Evolutionary conservation across 35 echinoderm and acorn worm genomes (phyloP).

Genomic region (Ptychodera flava): DNA sequence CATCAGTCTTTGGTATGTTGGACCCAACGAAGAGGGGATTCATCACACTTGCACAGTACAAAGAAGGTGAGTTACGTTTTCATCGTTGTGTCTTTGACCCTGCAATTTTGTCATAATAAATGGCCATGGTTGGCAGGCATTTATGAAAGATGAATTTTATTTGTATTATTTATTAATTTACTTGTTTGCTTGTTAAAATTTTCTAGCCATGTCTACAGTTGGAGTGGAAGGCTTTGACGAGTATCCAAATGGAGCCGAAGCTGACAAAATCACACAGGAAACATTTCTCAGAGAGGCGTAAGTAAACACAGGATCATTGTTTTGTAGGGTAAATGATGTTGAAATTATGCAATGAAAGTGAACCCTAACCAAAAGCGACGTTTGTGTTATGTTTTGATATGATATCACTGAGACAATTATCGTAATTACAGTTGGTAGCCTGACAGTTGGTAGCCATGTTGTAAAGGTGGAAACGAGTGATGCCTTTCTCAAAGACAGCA

Average conservation of each 20-base stretch:
- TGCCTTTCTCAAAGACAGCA: too few species aligned
- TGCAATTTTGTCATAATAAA: too few species aligned
- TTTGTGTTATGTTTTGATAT: too few species aligned
- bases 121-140: too few species aligned
- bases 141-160: background rate
- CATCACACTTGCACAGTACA: conserved; percentile 79
- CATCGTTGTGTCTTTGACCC: too few species aligned
- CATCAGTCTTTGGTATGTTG: conserved; percentile 91
- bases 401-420: too few species aligned
- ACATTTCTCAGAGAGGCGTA: conserved; percentile 96
- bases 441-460: too few species aligned
- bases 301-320: conserved; percentile 28
- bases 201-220: conserved; percentile 43
- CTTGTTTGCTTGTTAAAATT: background rate
- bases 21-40: conserved; percentile 95
- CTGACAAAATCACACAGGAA: conserved; percentile 66
- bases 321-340: background rate
- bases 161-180: background rate
- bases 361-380: too few species aligned
- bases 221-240: conserved; percentile 67
- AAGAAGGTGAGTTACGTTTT: conserved; percentile 50
- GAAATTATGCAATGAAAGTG: too few species aligned
- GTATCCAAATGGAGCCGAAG: conserved; percentile 51
- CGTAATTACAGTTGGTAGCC: too few species aligned
- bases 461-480: too few species aligned